Evolutionary conservation across 2,888 invertebrate species (phyloP), one percentile per base, ranked within the genome.

Genomic region (Ectemnius lituratus): DNA sequence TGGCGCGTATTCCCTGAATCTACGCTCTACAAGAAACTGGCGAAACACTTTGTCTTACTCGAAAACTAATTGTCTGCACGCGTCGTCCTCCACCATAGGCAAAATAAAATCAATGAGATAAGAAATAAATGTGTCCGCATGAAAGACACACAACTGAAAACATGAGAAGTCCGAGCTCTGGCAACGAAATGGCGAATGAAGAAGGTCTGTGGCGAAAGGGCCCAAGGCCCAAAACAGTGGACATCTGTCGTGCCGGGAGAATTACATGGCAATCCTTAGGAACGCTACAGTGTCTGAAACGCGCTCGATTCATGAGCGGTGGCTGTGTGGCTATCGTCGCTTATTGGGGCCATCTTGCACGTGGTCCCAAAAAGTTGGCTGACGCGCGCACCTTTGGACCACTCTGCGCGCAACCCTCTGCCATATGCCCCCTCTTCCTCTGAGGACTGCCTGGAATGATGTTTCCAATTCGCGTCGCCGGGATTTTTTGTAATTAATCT

Each of bases 401-500:
- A 68, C 23, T 23, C 23, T 23, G 23, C 23, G 23, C 23, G 70
- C 46, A 59, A 66, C 61, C 49, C 20, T 62, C 56, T 45, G 47
- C 5, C n/a, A n/a, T 27, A 1, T 47, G 47, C 58, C 62, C 64
- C 47, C 45, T 46, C 72, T 46, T 57, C 28, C 62, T 56, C 27
- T 6, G 63, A 16, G 37, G 23, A 68, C 28, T 88, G 89, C 87
- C 86, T 86, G 86, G 87, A 89, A 88, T 85, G 87, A 88, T 84
- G 86, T 87, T 89, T 88, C 82, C 87, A 84, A 88, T 88, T 89
- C 87, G 88, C 86, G 84, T 87, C 86, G 85, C 85, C 85, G 83
- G 83, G 68, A 87, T 89, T 89, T 89, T 89, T 89, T 89, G 89
- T 89, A 89, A 89, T 89, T 89, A 89, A 89, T 89, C 88, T 86